Evolutionary conservation across 2,888 invertebrate genomes (phyloP).

Genomic region (Epinotia bilunana): DNA sequence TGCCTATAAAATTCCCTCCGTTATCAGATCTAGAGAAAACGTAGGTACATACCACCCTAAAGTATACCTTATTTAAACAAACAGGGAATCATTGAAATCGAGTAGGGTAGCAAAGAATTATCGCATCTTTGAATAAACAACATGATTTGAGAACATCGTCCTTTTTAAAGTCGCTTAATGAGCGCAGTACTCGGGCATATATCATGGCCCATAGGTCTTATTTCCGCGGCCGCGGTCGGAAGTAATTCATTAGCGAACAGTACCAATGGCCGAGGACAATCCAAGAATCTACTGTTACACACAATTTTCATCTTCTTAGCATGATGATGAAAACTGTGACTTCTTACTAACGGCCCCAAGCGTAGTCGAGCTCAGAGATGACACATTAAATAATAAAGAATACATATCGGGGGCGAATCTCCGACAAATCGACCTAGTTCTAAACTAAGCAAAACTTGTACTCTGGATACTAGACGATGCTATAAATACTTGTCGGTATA

Average conservation of each 20-base stretch:
- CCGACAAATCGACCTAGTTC: no score
- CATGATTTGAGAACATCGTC: not conserved
- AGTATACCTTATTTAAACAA: not conserved
- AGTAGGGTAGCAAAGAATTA: not conserved
- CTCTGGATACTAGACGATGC: no score
- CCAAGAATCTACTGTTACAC: conserved; percentile 50
- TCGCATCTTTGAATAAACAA: not conserved
- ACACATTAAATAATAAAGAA: not conserved
- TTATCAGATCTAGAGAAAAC: not conserved
- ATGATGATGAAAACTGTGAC: no score
- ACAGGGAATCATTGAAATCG: not conserved
- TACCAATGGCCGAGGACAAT: conserved; percentile 58
- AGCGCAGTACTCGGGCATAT: conserved; percentile 13
- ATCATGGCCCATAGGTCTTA: conserved; percentile 36
- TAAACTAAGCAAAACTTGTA: no score
- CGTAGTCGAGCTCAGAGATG: not conserved
- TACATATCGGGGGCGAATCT: no score
- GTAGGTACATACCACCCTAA: no score
- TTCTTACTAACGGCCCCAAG: not conserved
- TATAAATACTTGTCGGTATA: no score
- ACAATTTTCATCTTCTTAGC: conserved; percentile 46
- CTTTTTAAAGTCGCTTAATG: not conserved
- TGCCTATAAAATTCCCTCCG: not conserved
- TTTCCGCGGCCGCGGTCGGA: conserved; percentile 53
- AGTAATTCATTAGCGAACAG: conserved; percentile 63